Evolutionary conservation across 2,888 invertebrate species (phyloP).

Genomic region (Dorcus parallelipipedus): DNA sequence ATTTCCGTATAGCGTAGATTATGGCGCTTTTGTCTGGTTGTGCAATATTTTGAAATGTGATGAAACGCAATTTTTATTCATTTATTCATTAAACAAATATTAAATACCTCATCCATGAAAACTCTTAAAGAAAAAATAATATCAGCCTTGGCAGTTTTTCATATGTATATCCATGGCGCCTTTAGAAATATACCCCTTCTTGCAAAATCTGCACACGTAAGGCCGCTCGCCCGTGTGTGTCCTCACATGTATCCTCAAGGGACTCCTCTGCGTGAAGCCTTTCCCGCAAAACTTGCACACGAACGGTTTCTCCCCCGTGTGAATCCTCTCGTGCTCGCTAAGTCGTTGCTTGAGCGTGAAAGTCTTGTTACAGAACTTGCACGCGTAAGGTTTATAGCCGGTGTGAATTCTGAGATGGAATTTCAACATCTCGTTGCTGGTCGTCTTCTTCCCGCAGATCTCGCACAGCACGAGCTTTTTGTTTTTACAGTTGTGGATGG

Average conservation of each 20-base stretch:
- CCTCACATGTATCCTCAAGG: conserved; percentile 62
- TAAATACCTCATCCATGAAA: too few relatives aligned
- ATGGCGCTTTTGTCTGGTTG: too few relatives aligned
- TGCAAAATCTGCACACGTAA: conserved; percentile 58
- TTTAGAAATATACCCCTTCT: conserved; percentile 60
- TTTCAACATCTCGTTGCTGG: conserved; percentile 53
- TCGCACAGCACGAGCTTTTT: conserved; percentile 51
- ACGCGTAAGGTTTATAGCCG: conserved; percentile 43
- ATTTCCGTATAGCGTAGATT: too few relatives aligned
- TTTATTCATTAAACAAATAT: too few relatives aligned
- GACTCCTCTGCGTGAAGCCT: conserved; percentile 61
- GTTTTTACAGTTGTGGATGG: conserved; percentile 49
- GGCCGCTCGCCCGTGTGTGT: conserved; percentile 62
- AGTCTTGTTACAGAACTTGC: conserved; percentile 42
- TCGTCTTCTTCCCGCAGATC: conserved; percentile 56
- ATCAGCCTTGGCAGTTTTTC: conserved; percentile 44
- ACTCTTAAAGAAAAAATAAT: too few relatives aligned
- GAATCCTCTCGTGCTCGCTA: conserved; percentile 44
- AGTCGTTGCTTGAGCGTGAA: conserved; percentile 44
- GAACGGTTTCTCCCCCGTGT: conserved; percentile 45
- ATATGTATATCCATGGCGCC: conserved; percentile 61
- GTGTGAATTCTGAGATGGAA: conserved; percentile 44
- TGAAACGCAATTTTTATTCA: too few relatives aligned
- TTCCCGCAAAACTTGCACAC: conserved; percentile 59
- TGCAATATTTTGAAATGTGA: too few relatives aligned